Conservation (phyloP, 1,140 invertebrate species). For the Harlomillsia oculata region DNA sequence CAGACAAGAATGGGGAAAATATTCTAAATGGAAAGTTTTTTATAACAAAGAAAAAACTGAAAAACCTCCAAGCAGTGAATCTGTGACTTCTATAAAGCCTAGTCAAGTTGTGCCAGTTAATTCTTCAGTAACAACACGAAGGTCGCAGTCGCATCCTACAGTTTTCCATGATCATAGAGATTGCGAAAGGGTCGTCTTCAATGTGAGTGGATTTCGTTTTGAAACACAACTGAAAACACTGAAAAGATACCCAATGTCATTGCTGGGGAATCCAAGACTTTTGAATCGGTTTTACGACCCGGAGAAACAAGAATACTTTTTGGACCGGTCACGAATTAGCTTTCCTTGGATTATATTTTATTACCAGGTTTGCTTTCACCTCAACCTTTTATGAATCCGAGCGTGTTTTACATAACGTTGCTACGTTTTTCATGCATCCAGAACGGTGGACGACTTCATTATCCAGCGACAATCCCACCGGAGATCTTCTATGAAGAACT, state of each 20-base stretch:
- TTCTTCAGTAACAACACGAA: background rate
- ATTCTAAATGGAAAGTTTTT: background rate
- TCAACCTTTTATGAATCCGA: background rate
- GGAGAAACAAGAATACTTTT: constrained; percentile 22
- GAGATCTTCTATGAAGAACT: constrained; percentile 43
- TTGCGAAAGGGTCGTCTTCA: constrained; percentile 17
- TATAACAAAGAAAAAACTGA: background rate
- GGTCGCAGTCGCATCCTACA: background rate
- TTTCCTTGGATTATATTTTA: constrained; percentile 45
- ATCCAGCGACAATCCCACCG: constrained; percentile 45
- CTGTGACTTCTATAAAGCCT: background rate
- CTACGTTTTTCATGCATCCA: constrained; percentile 2
- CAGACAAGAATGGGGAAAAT: constrained; percentile 10
- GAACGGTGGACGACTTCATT: constrained; percentile 44
- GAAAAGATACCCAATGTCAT: constrained; percentile 47
- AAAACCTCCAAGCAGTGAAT: background rate
- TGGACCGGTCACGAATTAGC: constrained; percentile 21
- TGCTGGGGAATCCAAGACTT: constrained; percentile 47
- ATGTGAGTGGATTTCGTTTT: constrained; percentile 43
- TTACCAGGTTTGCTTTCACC: constrained; percentile 40
- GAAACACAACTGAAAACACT: constrained; percentile 50
- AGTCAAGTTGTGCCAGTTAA: too few species aligned
- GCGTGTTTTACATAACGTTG: background rate
- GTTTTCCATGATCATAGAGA: constrained; percentile 18
- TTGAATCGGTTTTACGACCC: constrained; percentile 38